These are phyloP conservation scores for crab-eating macaque (Macaca fascicularis) DNA, from an alignment of 2,113 vertebrate genomes.

Conservation along the genomic window T2T-MFA8v1.1 NC_088381.1:114090001-114090500, in stretches of 20 bases:
- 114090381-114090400: too few relatives aligned
- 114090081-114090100: background rate
- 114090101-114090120: background rate
- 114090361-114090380: background rate
- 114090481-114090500: background rate
- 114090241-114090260: background rate
- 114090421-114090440: background rate
- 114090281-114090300: background rate
- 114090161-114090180: background rate
- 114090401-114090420: background rate
- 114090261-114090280: background rate
- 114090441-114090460: background rate
- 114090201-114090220: background rate
- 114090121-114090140: background rate
- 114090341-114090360: background rate
- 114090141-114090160: background rate
- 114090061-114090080: background rate
- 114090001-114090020: background rate
- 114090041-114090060: background rate
- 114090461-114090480: background rate
- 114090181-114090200: background rate
- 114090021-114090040: background rate
- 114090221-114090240: background rate
- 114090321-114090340: background rate
- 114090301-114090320: background rate